Conservation (phyloP, 2,888 invertebrate genomes). For the Leucophenga maculata region DNA sequence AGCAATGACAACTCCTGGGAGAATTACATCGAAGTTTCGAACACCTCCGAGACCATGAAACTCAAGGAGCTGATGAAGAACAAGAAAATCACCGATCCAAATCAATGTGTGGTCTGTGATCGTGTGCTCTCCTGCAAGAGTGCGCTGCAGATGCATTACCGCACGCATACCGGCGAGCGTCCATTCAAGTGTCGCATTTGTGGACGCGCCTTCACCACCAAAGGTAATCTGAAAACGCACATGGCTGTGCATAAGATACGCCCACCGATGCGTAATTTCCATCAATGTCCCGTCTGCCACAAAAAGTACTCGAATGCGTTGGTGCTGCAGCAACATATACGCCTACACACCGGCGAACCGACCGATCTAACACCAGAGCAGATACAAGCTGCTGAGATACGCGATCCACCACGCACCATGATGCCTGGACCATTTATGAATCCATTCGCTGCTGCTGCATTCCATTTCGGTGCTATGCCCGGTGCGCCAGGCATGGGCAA, state of each 20-base stretch:
- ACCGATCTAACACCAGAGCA: constrained; percentile 89
- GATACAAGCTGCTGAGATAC: constrained; percentile 88
- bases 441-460: constrained; percentile 70
- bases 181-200: constrained; percentile 98
- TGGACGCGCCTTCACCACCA: constrained; percentile 97
- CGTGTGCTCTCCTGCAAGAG: constrained; percentile 97
- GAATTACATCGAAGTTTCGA: constrained; percentile 91
- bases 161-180: constrained; percentile 73
- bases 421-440: constrained; percentile 71
- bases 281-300: constrained; percentile 98
- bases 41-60: constrained; percentile 94
- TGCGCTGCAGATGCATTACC: constrained; percentile 97
- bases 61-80: constrained; percentile 97
- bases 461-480: constrained; percentile 70
- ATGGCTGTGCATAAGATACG: constrained; percentile 99
- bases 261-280: constrained; percentile 91
- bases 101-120: constrained; percentile 98
- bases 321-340: constrained; percentile 95
- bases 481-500: constrained; percentile 50
- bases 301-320: constrained; percentile 96
- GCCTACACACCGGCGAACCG: constrained; percentile 92
- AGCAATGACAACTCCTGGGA: constrained; percentile 98
- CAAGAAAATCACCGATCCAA: constrained; percentile 95
- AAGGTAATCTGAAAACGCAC: constrained; percentile 98
- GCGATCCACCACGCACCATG: constrained; percentile 80